Conservation (phyloP, 2,888 invertebrate species). For the Phymatocera aterrima region DNA sequence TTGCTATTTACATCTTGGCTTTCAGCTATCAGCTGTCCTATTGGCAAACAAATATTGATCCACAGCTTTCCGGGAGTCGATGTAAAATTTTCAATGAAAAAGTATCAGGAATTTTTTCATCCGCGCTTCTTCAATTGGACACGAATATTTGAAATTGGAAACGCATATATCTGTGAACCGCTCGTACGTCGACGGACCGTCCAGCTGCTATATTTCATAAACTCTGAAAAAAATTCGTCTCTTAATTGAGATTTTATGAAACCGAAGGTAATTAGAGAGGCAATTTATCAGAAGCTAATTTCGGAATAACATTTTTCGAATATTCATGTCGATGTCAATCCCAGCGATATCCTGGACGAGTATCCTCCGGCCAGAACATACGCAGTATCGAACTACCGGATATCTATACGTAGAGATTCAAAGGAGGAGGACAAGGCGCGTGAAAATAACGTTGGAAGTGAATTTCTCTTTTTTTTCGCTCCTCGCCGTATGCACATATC, state of each 20-base stretch:
- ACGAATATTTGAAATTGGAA: neutral
- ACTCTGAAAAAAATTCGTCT: neutral
- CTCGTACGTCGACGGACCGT: neutral
- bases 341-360: neutral
- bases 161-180: neutral
- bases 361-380: conserved; percentile 2
- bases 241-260: neutral
- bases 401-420: neutral
- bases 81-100: too few species aligned
- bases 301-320: neutral
- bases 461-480: conserved; percentile 2
- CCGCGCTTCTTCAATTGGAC: neutral
- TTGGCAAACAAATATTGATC: too few species aligned
- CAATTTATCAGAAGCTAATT: neutral
- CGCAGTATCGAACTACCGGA: neutral
- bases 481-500: neutral
- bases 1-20: neutral
- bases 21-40: neutral
- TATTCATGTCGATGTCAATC: neutral
- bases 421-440: neutral
- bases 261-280: neutral
- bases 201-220: neutral
- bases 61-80: too few species aligned
- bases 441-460: neutral
- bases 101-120: neutral